Evolutionary conservation across 1,140 invertebrate species (phyloP).

Genomic region (Musca domestica): DNA sequence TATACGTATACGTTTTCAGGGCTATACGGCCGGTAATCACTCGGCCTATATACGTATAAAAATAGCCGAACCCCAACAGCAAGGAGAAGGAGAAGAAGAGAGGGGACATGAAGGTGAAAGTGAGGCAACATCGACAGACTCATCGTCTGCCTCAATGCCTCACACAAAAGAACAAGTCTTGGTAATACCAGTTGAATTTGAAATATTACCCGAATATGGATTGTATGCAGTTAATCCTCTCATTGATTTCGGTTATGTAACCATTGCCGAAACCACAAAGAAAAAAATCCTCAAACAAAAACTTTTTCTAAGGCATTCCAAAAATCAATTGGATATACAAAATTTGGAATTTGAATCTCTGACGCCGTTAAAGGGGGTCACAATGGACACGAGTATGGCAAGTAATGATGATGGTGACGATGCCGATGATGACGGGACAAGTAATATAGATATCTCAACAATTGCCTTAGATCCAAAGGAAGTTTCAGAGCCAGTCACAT

Average conservation of each 20-base stretch:
- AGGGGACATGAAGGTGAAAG: conserved; percentile 23
- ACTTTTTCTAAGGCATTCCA: not conserved
- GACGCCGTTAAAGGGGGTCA: not conserved
- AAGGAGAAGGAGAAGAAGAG: not conserved
- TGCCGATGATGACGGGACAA: no score
- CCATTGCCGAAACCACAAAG: conserved; percentile 40
- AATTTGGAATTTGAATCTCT: conserved; percentile 1
- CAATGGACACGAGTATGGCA: not conserved
- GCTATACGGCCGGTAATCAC: conserved; percentile 56
- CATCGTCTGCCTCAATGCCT: no score
- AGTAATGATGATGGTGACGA: no score
- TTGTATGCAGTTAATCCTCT: conserved; percentile 74
- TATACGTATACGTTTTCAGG: conserved; percentile 81
- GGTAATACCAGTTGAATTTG: conserved; percentile 83
- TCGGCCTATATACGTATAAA: conserved; percentile 55
- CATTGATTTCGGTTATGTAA: conserved; percentile 73
- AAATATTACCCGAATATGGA: conserved; percentile 72
- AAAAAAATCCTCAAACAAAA: not conserved
- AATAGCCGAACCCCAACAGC: conserved; percentile 30
- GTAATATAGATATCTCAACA: no score
- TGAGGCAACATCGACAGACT: not conserved
- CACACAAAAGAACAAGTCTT: conserved; percentile 57
- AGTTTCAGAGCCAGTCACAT: not conserved
- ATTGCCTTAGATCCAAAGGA: conserved; percentile 4
- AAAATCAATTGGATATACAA: not conserved